phyloP scores from a whole-genome alignment of 2,113 vertebrate genomes.

The Phodopus roborovskii region DNA sequence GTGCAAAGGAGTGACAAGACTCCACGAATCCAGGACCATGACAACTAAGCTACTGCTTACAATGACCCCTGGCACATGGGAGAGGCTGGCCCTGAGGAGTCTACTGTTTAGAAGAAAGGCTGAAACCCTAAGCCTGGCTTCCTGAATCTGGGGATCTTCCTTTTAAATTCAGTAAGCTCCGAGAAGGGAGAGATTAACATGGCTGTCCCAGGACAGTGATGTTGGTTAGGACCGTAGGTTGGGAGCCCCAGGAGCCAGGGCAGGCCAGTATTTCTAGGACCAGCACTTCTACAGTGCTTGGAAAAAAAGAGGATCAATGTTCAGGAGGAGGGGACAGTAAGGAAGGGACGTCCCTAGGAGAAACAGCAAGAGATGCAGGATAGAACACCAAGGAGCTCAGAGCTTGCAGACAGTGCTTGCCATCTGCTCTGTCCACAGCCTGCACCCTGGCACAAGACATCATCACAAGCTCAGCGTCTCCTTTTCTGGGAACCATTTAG shows the following conservation, averaged over 20 bases:
- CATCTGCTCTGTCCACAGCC: background rate
- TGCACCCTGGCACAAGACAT: background rate
- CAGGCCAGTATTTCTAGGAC: background rate
- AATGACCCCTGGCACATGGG: background rate
- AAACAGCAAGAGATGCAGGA: background rate
- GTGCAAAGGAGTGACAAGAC: background rate
- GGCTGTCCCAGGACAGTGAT: background rate
- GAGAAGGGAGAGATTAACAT: background rate
- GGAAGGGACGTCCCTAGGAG: background rate
- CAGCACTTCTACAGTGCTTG: background rate
- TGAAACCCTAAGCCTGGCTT: background rate
- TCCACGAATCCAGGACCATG: rapidly evolving
- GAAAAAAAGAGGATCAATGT: background rate
- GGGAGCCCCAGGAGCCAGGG: rapidly evolving
- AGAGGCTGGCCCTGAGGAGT: background rate
- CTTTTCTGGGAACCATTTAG: background rate
- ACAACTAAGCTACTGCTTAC: background rate
- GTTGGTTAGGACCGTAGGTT: background rate
- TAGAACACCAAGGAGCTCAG: background rate
- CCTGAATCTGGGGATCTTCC: background rate
- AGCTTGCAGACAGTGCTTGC: background rate
- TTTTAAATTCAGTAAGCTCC: background rate
- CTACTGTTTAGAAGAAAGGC: background rate
- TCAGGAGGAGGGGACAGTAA: background rate
- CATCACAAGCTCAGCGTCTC: background rate